phyloP scores from a whole-genome alignment of 2,888 invertebrate species.

The Drosophila prolongata region DNA sequence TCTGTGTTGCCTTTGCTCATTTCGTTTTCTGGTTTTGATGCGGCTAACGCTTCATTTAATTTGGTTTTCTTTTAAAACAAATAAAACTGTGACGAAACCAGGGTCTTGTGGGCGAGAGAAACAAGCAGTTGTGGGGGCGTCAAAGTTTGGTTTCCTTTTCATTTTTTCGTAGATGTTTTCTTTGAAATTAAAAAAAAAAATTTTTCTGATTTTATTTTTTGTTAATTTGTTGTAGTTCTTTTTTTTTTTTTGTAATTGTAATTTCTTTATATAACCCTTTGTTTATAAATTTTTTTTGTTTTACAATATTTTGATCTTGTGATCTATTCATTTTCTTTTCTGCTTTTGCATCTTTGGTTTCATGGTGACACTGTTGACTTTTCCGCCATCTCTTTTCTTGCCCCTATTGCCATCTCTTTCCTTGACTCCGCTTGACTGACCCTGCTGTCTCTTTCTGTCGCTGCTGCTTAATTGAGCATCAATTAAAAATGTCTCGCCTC shows the following conservation, averaged over 20 bases:
- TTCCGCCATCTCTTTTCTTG: slow-evolving; percentile 4
- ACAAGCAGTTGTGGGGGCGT: not conserved
- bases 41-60: slow-evolving; percentile 25
- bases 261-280: not conserved
- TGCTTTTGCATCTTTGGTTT: slow-evolving; percentile 5
- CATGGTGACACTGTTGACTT: slow-evolving; percentile 36
- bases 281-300: not conserved
- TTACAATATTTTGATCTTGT: slow-evolving; percentile 1
- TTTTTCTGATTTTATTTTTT: not conserved
- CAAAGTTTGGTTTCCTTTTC: not conserved
- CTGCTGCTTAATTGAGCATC: slow-evolving; percentile 72
- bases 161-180: not conserved
- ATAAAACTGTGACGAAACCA: slow-evolving; percentile 13
- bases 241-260: too few species aligned
- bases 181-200: not conserved
- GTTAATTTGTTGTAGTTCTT: not conserved
- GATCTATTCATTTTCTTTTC: not conserved
- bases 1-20: slow-evolving; percentile 1
- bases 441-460: slow-evolving; percentile 9
- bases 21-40: slow-evolving; percentile 2
- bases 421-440: slow-evolving; percentile 3
- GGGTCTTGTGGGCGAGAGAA: slow-evolving; percentile 3
- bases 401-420: slow-evolving; percentile 8
- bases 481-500: slow-evolving; percentile 77
- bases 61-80: slow-evolving; percentile 29